These are phyloP conservation scores for Eristalis pertinax DNA, from an alignment of 2,888 invertebrate genomes.

Conservation along the genomic window DNA sequence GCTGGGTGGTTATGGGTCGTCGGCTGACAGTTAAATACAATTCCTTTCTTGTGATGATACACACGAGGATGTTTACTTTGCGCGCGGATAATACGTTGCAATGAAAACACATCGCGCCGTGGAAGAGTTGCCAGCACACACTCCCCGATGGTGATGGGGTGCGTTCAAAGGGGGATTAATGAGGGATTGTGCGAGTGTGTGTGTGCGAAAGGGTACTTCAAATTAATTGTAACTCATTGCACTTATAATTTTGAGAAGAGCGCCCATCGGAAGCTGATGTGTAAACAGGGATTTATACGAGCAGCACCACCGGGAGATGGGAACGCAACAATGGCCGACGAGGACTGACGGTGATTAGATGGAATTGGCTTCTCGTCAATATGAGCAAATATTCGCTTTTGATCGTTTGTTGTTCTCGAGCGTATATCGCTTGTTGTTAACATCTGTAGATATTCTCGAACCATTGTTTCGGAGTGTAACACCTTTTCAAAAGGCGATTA, in stretches of 20 bases:
- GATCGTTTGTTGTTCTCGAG: not conserved
- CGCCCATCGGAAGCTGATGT: slow-evolving; percentile 64
- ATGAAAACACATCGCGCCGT: slow-evolving; percentile 53
- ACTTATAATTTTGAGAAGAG: slow-evolving; percentile 70
- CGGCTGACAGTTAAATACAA: slow-evolving; percentile 49
- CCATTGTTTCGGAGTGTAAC: not conserved
- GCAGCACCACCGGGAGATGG: not conserved
- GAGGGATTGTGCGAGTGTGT: slow-evolving; percentile 10
- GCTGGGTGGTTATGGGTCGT: slow-evolving; percentile 30
- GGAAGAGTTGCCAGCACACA: slow-evolving; percentile 45
- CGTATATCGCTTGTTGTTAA: slow-evolving; percentile 8
- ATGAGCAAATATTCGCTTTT: slow-evolving; percentile 49
- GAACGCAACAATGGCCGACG: slow-evolving; percentile 9
- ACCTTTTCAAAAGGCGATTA: not conserved
- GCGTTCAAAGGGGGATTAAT: slow-evolving; percentile 11
- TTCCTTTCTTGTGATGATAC: slow-evolving; percentile 31
- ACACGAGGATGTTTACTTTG: slow-evolving; percentile 61
- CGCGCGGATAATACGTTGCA: slow-evolving; percentile 61
- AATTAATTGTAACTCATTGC: slow-evolving; percentile 71
- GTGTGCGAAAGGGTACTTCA: slow-evolving; percentile 57
- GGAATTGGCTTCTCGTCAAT: slow-evolving; percentile 50
- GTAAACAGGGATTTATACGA: slow-evolving; percentile 50
- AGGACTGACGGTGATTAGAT: slow-evolving; percentile 33
- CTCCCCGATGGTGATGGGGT: slow-evolving; percentile 16
- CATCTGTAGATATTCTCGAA: not conserved